Evolutionary conservation across 2,113 vertebrate genomes (phyloP).

Genomic region (Platanista minor): DNA sequence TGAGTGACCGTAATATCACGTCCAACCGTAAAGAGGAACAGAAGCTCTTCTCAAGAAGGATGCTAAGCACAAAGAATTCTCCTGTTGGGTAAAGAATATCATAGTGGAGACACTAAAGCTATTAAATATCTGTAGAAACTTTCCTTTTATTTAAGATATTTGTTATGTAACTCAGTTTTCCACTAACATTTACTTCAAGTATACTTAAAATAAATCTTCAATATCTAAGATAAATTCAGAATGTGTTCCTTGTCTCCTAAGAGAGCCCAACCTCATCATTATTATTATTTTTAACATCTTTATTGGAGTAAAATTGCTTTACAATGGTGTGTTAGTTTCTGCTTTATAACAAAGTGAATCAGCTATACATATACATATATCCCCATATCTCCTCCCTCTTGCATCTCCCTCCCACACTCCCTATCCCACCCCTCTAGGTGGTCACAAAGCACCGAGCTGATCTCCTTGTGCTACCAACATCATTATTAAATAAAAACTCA

Average conservation of each 20-base stretch:
- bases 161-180: neutral
- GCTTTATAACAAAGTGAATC: no score
- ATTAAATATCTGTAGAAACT: neutral
- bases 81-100: neutral
- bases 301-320: no score
- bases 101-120: neutral
- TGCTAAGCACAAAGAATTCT: neutral
- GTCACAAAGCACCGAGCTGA: no score
- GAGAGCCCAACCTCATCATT: neutral
- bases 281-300: no score
- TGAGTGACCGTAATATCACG: no score
- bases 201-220: neutral
- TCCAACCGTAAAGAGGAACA: neutral
- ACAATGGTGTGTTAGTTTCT: no score
- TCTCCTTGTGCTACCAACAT: neutral
- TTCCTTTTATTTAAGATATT: neutral
- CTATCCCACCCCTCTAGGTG: no score
- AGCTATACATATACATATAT: no score
- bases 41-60: neutral
- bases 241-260: neutral
- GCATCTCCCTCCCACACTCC: no score
- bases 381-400: no score
- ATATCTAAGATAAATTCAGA: neutral
- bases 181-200: neutral
- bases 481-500: neutral